Evolutionary conservation across 2,888 invertebrate genomes (phyloP), one percentile per base, ranked within the genome.

Genomic region (Phengaris arion): DNA sequence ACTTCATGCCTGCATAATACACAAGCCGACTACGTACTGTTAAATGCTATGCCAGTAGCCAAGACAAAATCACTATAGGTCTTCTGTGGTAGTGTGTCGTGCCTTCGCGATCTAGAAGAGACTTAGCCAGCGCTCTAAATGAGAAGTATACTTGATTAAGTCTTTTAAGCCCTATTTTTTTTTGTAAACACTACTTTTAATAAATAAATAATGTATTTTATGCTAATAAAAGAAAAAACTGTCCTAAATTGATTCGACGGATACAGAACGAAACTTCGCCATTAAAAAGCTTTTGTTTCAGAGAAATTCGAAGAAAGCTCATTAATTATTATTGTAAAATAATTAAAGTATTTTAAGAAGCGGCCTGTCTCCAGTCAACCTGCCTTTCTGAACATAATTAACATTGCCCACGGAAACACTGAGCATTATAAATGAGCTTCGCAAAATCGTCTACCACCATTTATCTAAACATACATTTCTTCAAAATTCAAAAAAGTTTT

Each of bases 301-400:
- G 75, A 48, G 10, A 68, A 55, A 74, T 74, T 77, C 77, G 77
- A 79, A 78, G 78, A 76, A 74, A 78, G 73, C 77, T 83, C 86
- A 90, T 89, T 82, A 88, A 90, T 89, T 87, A 89, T 89, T 75
- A 75, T 55, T 54, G 72, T 86, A 80, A 77, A 80, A 82, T 85
- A 85, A 86, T 84, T 82, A 85, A 87, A 88, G 86, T 87, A 86
- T 87, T 89, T 84, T 83, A 85, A 82, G 84, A 85, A 85, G 84
- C 80, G 83, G 81, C 82, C 82, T 81, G 84, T 85, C 84, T 83
- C 83, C 83, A 83, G 82, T 79, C 77, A 80, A 80, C 80, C 85
- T 88, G 88, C 88, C 87, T 88, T 85, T 86, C 85, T 76, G 81
- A 86, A 87, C 82, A 83, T 85, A 89, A 91, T 90, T 89, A 90